Conservation (phyloP, 2,113 vertebrate species). For the Brienomyrus longianalis region DNA sequence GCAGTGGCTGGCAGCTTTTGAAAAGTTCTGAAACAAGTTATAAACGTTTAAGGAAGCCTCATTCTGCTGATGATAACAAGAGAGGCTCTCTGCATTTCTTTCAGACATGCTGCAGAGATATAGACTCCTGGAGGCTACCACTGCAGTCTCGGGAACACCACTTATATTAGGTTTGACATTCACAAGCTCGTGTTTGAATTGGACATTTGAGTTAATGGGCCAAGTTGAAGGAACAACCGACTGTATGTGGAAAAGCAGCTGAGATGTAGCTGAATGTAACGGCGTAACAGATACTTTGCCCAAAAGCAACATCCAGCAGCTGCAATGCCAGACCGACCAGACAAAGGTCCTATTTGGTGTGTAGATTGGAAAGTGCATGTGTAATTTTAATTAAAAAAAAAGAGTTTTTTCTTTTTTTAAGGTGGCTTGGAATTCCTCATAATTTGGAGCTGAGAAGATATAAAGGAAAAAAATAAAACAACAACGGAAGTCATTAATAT, state of each 20-base stretch:
- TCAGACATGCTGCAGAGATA: not conserved
- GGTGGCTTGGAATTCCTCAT: not conserved
- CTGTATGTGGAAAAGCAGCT: conserved; percentile 16
- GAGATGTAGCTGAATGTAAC: conserved; percentile 15
- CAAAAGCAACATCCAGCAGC: not conserved
- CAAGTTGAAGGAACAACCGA: conserved; percentile 12
- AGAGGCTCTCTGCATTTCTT: not conserved
- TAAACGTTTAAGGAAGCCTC: not conserved
- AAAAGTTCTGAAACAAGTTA: not conserved
- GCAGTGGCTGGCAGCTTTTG: not conserved
- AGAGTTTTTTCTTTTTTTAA: not conserved
- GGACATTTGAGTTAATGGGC: conserved; percentile 6
- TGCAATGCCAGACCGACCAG: not conserved
- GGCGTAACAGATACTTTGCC: not conserved
- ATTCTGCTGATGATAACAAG: not conserved
- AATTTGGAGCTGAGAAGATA: not conserved
- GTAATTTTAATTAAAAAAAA: not conserved
- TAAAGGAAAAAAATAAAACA: not conserved
- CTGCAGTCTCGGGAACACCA: not conserved
- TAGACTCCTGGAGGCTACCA: not conserved
- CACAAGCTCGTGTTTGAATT: not conserved
- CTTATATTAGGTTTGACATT: not conserved
- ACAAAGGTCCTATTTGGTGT: not conserved
- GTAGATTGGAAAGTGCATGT: not conserved
- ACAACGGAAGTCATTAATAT: not conserved